Evolutionary conservation across 1,140 invertebrate genomes (phyloP), one percentile per base, ranked within the genome.

Genomic region (Idris sp.): DNA sequence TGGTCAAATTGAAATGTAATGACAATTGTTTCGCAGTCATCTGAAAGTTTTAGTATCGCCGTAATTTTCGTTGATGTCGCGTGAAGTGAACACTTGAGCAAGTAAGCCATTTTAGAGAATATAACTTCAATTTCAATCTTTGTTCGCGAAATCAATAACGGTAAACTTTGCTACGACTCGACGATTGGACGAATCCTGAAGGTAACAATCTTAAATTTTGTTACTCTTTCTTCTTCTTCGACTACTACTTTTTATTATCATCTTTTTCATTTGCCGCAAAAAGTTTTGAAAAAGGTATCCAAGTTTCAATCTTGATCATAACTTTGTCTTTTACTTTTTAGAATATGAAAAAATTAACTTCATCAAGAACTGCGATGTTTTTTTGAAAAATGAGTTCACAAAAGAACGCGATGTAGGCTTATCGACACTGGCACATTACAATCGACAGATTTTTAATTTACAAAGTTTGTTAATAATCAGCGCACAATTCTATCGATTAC

Each of bases 61-160:
- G 25, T 56, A 54, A 41, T 35, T 36, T 59, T 53, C 56, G 44
- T 69, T 69, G 59, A 68, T 51, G 44, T 43, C 28, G 33, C 41
- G 19, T 30, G 19, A 48, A 56, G 31, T 31, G 44, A 44, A 49
- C 26, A 41, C 44, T 41, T 15, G 10, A 10, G 11, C 19, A 51
- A 51, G 44, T 48, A 49, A 64, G 38, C 48, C 30, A 53, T 64
- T 64, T 64, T 53, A 25, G 15, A 43, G 28, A 35, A 64, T 64
- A 11, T 53, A 44, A 53, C 48, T 53, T 25, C 48, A 53, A 53
- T 64, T 64, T 64, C 46, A 64, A 53, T 64, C 46, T 62, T 64
- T 59, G 40, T 36, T 58, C 35, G 16, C 16, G 18, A 56, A 58
- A 58, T 68, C 43, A 68, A 68, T 68, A 58, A 51, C 28, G 18